phyloP scores from a whole-genome alignment of 1,140 invertebrate genomes.

The Orius laevigatus region DNA sequence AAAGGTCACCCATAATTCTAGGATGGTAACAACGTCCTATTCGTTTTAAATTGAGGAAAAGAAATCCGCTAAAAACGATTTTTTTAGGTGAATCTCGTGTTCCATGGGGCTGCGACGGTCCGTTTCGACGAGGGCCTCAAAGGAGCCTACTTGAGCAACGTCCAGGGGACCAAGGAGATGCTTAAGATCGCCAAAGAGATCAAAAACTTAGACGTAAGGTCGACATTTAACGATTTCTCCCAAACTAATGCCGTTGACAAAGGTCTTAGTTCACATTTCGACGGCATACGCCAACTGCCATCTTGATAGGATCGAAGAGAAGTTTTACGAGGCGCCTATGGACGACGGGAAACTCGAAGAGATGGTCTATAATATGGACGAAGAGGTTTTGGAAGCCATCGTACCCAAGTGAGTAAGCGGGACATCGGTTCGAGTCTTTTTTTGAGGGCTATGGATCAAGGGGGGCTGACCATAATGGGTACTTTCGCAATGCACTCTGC shows the following conservation, averaged over 20 bases:
- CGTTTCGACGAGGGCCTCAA: slow-evolving; percentile 70
- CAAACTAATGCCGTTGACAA: neutral
- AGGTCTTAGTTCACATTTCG: slow-evolving; percentile 48
- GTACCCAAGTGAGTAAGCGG: slow-evolving; percentile 33
- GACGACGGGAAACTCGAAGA: slow-evolving; percentile 41
- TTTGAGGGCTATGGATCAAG: too few relatives aligned
- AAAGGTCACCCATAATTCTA: too few relatives aligned
- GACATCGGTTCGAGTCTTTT: too few relatives aligned
- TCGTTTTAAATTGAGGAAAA: too few relatives aligned
- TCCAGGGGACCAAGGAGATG: slow-evolving; percentile 40
- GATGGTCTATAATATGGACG: slow-evolving; percentile 33
- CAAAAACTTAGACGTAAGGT: slow-evolving; percentile 39
- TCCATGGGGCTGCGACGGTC: slow-evolving; percentile 77
- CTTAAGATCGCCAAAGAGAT: slow-evolving; percentile 42
- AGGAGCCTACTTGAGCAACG: slow-evolving; percentile 40
- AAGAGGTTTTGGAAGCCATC: slow-evolving; percentile 32
- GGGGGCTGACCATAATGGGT: too few relatives aligned
- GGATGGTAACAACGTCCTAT: too few relatives aligned
- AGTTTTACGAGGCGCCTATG: slow-evolving; percentile 48
- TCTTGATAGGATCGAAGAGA: slow-evolving; percentile 35
- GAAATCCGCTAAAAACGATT: neutral
- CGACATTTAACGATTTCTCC: neutral
- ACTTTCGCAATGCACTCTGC: too few relatives aligned
- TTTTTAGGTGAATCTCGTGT: slow-evolving; percentile 38
- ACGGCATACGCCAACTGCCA: slow-evolving; percentile 53